Conservation (phyloP, 2,113 vertebrate genomes). For the Onychostoma macrolepis region DNA sequence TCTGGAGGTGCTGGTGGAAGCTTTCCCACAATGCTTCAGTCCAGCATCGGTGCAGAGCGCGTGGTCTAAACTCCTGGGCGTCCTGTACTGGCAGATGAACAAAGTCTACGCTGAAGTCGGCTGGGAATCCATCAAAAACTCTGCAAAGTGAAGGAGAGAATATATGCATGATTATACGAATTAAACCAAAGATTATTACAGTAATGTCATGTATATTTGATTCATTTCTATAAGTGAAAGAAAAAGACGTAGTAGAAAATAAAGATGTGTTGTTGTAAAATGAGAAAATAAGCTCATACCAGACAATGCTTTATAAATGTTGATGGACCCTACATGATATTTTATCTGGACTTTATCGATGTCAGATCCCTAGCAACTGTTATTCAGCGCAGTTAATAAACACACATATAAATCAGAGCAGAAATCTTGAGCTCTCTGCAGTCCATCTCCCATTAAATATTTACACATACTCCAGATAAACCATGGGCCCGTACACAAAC, state of each 20-base stretch:
- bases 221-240: not conserved
- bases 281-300: not conserved
- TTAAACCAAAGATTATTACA: constrained; percentile 19
- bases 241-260: not conserved
- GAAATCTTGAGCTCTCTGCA: not conserved
- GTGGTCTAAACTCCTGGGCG: constrained; percentile 88
- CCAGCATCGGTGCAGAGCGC: constrained; percentile 83
- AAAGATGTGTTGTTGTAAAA: not conserved
- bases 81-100: constrained; percentile 80
- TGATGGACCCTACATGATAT: not conserved
- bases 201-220: not conserved
- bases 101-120: constrained; percentile 88
- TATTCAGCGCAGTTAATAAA: not conserved
- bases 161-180: not conserved
- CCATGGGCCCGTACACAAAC: not conserved
- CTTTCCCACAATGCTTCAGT: constrained; percentile 82
- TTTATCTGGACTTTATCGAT: constrained; percentile 7
- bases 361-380: constrained; percentile 15
- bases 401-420: not conserved
- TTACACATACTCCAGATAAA: constrained; percentile 40
- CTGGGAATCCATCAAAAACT: constrained; percentile 73
- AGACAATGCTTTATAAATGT: not conserved
- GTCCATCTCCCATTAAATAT: constrained; percentile 19
- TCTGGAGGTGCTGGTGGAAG: constrained; percentile 88
- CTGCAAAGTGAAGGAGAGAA: not conserved